Conservation (phyloP, 2,113 vertebrate species). For the Alces alces region DNA sequence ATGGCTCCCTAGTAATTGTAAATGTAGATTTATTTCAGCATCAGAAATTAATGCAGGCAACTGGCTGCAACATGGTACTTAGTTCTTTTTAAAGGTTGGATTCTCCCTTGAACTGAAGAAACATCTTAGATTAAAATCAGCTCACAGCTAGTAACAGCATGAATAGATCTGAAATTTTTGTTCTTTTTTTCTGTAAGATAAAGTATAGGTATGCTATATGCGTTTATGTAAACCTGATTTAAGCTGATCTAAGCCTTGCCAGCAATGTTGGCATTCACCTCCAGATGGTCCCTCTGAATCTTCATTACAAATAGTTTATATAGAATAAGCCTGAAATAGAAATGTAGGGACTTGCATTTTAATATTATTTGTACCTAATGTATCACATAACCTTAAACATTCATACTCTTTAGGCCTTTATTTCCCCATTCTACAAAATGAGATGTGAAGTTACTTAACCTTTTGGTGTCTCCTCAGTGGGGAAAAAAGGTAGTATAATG, state of each 20-base stretch:
- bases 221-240: not conserved
- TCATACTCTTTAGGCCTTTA: not conserved
- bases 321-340: not conserved
- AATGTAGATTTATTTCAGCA: not conserved
- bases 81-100: not conserved
- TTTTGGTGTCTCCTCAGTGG: not conserved
- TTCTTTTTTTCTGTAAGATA: not conserved
- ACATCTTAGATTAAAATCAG: not conserved
- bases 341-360: not conserved
- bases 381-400: not conserved
- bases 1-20: not conserved
- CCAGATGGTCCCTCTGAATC: not conserved
- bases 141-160: not conserved
- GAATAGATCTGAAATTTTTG: not conserved
- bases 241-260: not conserved
- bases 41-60: not conserved
- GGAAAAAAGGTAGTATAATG: not conserved
- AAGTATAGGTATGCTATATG: not conserved
- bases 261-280: not conserved
- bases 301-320: not conserved
- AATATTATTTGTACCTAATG: not conserved
- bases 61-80: not conserved
- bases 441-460: not conserved
- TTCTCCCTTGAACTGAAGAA: not conserved
- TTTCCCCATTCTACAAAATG: not conserved